Evolutionary conservation across 2,888 invertebrate species (phyloP), one percentile per base, ranked within the genome.

Genomic region (Odiellus spinosus): DNA sequence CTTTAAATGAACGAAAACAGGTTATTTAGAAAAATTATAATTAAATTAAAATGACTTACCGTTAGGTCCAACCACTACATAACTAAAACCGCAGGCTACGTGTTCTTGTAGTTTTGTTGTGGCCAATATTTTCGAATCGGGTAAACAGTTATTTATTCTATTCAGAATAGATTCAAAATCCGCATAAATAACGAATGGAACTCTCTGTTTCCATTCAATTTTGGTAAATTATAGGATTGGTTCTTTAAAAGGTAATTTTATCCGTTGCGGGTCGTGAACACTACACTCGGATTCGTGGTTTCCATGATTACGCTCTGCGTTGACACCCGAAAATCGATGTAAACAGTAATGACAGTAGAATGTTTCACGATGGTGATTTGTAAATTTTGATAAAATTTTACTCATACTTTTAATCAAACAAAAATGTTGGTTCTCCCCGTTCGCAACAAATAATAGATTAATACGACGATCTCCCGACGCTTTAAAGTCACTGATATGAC

Each of bases 131-230:
- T n/a, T n/a, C n/a, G n/a, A n/a, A n/a, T n/a, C n/a, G n/a, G n/a
- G n/a, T n/a, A n/a, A n/a, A n/a, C n/a, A n/a, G 6, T 32, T 18
- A 10, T 35, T 8, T 3, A 26, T n/a, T 42, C 20, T 36, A 8
- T 15, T n/a, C 14, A 45, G 12, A 6, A 42, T 3, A 12, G 21
- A 48, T 42, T 48, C 41, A 32, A 48, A 48, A 26, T 45, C 45
- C 2, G 45, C 43, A 33, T 18, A 41, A 3, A 41, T 47, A 19
- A 33, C 26, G 19, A 18, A 42, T 1, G 46, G 42, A 4, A 46
- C 15, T n/a, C n/a, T n/a, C n/a, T n/a, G n/a, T n/a, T n/a, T n/a
- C n/a, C n/a, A n/a, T n/a, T n/a, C n/a, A n/a, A n/a, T n/a, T n/a
- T n/a, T n/a, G n/a, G n/a, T n/a, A n/a, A n/a, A n/a, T n/a, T n/a